These are phyloP conservation scores for Caenorhabditis doughertyi DNA, from an alignment of 2,888 invertebrate genomes.

Conservation along the genomic window DNA sequence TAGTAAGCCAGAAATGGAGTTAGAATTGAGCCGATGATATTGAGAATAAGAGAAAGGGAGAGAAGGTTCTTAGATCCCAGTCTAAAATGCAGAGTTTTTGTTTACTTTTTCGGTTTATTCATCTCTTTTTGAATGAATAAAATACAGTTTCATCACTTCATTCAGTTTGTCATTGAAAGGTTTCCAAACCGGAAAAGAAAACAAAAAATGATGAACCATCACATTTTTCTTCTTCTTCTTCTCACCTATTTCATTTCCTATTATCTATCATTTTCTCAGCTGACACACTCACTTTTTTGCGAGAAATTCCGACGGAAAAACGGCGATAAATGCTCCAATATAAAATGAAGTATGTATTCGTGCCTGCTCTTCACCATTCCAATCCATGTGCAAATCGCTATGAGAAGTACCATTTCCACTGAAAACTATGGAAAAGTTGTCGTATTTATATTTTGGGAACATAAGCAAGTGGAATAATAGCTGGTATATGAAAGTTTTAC, in stretches of 20 bases:
- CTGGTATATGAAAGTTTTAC: too few relatives aligned
- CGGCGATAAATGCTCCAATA: constrained; percentile 75
- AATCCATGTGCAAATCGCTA: constrained; percentile 66
- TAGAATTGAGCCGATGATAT: constrained; percentile 68
- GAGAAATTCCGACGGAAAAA: constrained; percentile 74
- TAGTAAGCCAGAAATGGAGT: constrained; percentile 73
- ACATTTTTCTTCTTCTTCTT: constrained; percentile 12
- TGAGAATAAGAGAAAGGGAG: constrained; percentile 69
- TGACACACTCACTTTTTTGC: constrained; percentile 65
- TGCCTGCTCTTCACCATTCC: constrained; percentile 75
- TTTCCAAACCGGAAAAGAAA: constrained; percentile 6
- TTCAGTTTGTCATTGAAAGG: not conserved
- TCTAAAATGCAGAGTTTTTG: constrained; percentile 51
- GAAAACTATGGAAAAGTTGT: constrained; percentile 10
- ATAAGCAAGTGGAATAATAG: too few relatives aligned
- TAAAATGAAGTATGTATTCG: constrained; percentile 79
- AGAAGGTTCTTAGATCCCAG: constrained; percentile 77
- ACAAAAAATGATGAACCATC: constrained; percentile 34
- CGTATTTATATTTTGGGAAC: too few relatives aligned
- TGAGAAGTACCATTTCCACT: constrained; percentile 41
- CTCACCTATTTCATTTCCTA: not conserved
- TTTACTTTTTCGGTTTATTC: not conserved
- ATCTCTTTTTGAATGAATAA: not conserved
- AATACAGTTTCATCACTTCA: not conserved
- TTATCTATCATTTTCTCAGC: constrained; percentile 30